phyloP scores from a whole-genome alignment of 2,888 invertebrate genomes.

The Troides helena region DNA sequence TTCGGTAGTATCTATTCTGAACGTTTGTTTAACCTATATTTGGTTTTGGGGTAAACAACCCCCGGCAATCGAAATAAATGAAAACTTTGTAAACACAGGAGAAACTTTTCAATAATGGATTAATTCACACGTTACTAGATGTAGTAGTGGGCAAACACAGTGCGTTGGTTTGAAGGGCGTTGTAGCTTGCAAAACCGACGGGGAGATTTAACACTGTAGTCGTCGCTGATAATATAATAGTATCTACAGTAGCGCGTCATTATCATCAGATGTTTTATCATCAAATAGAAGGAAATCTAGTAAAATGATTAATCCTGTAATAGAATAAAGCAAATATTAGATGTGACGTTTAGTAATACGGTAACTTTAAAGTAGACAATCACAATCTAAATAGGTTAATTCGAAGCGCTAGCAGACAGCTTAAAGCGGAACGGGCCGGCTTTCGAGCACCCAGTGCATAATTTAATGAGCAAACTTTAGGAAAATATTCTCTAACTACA shows the following conservation, averaged over 20 bases:
- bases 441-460: slow-evolving; percentile 10
- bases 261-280: too few species aligned
- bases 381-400: slow-evolving; percentile 8
- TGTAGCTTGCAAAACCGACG: too few species aligned
- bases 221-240: too few species aligned
- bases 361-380: background rate
- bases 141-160: too few species aligned
- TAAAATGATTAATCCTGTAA: background rate
- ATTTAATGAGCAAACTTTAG: slow-evolving; percentile 27
- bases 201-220: too few species aligned
- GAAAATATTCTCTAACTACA: slow-evolving; percentile 11
- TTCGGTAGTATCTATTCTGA: background rate
- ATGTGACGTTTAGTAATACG: background rate
- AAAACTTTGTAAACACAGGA: background rate
- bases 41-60: background rate
- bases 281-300: background rate
- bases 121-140: too few species aligned
- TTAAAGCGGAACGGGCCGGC: slow-evolving; percentile 4
- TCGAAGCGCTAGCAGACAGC: background rate
- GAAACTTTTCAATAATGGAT: background rate
- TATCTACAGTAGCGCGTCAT: too few species aligned
- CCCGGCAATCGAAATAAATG: background rate
- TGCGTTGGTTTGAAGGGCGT: too few species aligned
- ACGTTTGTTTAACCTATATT: slow-evolving; percentile 1
- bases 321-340: background rate